A percentile compares a stretch with the other conserved stretches of the same genome.
Conservation (phyloP, 1,140 invertebrate species). For the Achroia grisella region DNA sequence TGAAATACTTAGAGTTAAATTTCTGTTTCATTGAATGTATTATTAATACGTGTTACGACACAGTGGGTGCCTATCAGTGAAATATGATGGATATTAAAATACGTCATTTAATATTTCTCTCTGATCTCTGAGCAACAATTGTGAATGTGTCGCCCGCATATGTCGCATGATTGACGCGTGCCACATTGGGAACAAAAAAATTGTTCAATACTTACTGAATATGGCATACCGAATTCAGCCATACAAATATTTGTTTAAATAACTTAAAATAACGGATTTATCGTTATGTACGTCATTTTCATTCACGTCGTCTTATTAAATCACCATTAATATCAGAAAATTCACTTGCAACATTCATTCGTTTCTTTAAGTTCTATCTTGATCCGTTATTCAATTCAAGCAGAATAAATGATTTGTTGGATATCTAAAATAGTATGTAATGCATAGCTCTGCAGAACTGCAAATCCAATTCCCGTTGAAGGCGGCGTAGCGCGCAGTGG, state of each 20-base stretch:
- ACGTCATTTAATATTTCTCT: slow-evolving; percentile 38
- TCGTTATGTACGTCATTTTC: no score
- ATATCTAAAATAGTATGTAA: slow-evolving; percentile 34
- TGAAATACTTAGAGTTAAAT: neutral
- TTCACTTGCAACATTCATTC: neutral
- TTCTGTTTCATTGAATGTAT: no score
- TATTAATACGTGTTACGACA: no score
- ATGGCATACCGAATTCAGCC: no score
- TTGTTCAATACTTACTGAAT: slow-evolving; percentile 1
- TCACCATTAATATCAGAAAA: no score
- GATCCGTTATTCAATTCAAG: neutral
- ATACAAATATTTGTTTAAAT: no score
- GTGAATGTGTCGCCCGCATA: slow-evolving; percentile 42
- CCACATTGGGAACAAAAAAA: slow-evolving; percentile 32
- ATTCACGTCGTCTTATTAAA: no score
- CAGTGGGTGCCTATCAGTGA: neutral
- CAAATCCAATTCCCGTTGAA: slow-evolving; percentile 57
- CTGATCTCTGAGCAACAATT: slow-evolving; percentile 42
- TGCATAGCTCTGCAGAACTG: slow-evolving; percentile 50
- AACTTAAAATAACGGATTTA: no score
- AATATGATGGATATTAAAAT: slow-evolving; percentile 22
- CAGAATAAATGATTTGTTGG: slow-evolving; percentile 33
- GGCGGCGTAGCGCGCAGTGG: slow-evolving; percentile 2
- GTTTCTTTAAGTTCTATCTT: slow-evolving; percentile 9
- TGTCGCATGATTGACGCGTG: slow-evolving; percentile 49